Evolutionary conservation across 1,140 invertebrate genomes (phyloP).

Genomic region (Cyclina sinensis): DNA sequence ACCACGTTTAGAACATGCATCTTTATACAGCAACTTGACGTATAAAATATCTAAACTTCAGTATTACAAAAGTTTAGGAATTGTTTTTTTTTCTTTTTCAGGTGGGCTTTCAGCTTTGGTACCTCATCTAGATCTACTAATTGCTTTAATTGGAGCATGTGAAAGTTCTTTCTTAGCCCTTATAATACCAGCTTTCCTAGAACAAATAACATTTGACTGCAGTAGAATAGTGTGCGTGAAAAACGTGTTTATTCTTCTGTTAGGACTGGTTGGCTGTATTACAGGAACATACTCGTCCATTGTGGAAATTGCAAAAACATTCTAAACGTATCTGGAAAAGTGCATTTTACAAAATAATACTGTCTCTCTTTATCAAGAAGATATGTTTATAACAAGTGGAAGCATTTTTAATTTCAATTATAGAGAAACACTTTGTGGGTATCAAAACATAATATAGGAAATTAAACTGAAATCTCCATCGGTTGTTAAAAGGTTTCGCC

Average conservation of each 20-base stretch:
- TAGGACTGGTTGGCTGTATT: conserved; percentile 83
- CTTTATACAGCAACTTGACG: too few species aligned
- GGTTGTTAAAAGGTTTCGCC: too few species aligned
- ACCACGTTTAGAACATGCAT: too few species aligned
- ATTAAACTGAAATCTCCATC: too few species aligned
- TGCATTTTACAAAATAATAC: too few species aligned
- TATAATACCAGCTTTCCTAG: conserved; percentile 96
- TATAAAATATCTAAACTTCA: too few species aligned
- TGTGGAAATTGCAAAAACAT: conserved; percentile 73
- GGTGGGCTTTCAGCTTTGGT: conserved; percentile 94
- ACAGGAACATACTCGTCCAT: conserved; percentile 83
- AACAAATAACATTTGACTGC: conserved; percentile 89
- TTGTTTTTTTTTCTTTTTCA: conserved; percentile 87
- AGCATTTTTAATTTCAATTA: too few species aligned
- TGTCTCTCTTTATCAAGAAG: too few species aligned
- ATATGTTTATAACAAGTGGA: too few species aligned
- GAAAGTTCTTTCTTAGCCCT: conserved; percentile 95
- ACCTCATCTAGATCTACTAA: conserved; percentile 94
- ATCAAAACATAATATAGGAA: too few species aligned
- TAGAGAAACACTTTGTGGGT: too few species aligned
- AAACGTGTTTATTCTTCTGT: conserved; percentile 78
- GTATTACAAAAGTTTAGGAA: too few species aligned
- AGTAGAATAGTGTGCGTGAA: conserved; percentile 74
- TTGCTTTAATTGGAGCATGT: conserved; percentile 96
- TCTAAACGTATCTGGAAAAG: background rate